Percentiles rank a stretch among this genome's conserved stretches.
phyloP scores from a whole-genome alignment of 2,888 invertebrate genomes.

The Taenaris catops region DNA sequence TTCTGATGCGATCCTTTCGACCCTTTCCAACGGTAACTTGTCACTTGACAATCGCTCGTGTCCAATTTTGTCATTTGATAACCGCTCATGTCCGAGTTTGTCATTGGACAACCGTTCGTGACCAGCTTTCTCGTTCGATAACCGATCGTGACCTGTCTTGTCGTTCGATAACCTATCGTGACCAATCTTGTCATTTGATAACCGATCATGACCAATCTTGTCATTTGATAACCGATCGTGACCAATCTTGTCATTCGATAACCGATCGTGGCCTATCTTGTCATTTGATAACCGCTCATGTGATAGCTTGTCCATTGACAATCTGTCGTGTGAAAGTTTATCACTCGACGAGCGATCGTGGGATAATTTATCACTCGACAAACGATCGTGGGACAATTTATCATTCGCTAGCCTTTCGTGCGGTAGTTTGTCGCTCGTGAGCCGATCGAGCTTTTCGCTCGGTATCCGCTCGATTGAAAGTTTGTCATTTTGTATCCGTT shows the following conservation, averaged over 20 bases:
- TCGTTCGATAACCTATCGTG: constrained; percentile 31
- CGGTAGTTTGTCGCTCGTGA: too few relatives aligned
- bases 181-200: constrained; percentile 29
- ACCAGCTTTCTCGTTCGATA: constrained; percentile 5
- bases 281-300: constrained; percentile 30
- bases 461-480: constrained; percentile 26
- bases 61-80: constrained; percentile 23
- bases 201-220: constrained; percentile 28
- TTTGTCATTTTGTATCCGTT: constrained; percentile 26
- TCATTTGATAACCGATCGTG: constrained; percentile 35
- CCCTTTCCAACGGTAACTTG: constrained; percentile 35
- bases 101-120: constrained; percentile 33
- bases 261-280: constrained; percentile 30
- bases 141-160: constrained; percentile 24
- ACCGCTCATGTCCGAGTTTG: constrained; percentile 30
- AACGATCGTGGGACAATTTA: constrained; percentile 30
- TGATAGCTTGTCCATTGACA: constrained; percentile 32
- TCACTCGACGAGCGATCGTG: constrained; percentile 27
- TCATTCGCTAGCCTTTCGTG: constrained; percentile 28
- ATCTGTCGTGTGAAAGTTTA: constrained; percentile 11
- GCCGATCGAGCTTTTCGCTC: too few relatives aligned
- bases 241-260: constrained; percentile 30
- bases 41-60: constrained; percentile 36
- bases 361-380: constrained; percentile 36
- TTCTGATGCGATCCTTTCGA: constrained; percentile 32